phyloP scores from a whole-genome alignment of 2,797 vertebrate species.

The Ctenopoma multispine region DNA sequence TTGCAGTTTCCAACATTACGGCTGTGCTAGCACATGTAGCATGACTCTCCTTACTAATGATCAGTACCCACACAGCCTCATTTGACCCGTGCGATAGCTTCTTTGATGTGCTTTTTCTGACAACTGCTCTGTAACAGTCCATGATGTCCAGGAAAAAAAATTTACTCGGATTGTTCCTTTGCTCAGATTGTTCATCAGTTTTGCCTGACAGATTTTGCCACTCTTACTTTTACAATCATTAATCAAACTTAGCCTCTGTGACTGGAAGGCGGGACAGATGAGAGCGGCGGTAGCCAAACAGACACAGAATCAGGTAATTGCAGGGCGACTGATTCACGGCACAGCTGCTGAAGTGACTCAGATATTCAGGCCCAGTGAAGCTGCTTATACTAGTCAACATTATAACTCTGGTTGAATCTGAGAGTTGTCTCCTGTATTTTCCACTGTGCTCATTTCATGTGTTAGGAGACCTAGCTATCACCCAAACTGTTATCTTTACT shows the following conservation, averaged over 20 bases:
- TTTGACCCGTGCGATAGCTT: constrained; percentile 12
- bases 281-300: background rate
- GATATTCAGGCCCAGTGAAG: background rate
- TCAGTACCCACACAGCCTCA: background rate
- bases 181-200: constrained; percentile 3
- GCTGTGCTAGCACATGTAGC: background rate
- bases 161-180: constrained; percentile 5
- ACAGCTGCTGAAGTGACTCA: constrained; percentile 7
- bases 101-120: background rate
- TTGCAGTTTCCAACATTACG: background rate
- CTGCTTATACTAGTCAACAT: background rate
- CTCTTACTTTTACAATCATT: constrained; percentile 31
- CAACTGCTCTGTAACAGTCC: background rate
- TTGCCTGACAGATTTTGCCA: background rate
- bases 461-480: constrained; percentile 18
- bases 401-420: background rate
- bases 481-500: background rate
- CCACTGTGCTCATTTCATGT: background rate
- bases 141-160: background rate
- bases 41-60: background rate
- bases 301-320: constrained; percentile 30
- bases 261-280: constrained; percentile 20
- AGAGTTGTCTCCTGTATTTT: constrained; percentile 2
- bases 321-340: constrained; percentile 12
- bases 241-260: constrained; percentile 14